These are phyloP conservation scores for Hyperopisus bebe DNA, from an alignment of 2,113 vertebrate genomes.

Conservation along the genomic window DNA sequence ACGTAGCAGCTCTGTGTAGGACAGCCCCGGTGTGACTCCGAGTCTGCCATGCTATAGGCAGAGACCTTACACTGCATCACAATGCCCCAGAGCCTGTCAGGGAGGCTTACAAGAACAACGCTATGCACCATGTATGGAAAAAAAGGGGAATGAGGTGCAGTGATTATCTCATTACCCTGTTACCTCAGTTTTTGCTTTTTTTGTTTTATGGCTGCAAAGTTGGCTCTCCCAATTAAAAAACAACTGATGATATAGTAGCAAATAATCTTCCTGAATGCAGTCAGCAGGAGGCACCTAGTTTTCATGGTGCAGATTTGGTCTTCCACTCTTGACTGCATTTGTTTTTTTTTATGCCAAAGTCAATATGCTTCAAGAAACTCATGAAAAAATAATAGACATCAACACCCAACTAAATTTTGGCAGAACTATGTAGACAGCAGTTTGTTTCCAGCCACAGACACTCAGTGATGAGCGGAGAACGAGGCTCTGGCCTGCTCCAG, in stretches of 20 bases:
- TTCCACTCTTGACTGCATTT: not conserved
- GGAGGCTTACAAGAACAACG: not conserved
- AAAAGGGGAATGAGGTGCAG: not conserved
- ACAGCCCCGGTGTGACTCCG: not conserved
- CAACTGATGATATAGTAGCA: not conserved
- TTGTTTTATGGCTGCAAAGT: not conserved
- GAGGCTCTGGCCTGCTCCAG: not conserved
- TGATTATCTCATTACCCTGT: not conserved
- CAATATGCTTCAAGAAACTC: not conserved
- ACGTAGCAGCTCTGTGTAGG: not conserved
- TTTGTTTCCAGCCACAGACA: not conserved
- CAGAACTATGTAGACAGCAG: not conserved
- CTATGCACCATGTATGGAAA: not conserved
- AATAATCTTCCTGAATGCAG: not conserved
- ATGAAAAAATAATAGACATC: conserved; percentile 3
- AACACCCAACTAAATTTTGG: conserved; percentile 1
- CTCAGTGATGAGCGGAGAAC: not conserved
- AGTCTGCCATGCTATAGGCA: not conserved
- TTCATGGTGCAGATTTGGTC: not conserved
- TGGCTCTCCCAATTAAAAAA: not conserved
- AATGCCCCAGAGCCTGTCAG: not conserved
- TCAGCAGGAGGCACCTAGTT: not conserved
- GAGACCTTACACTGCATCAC: not conserved
- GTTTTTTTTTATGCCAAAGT: not conserved
- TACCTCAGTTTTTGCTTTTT: not conserved